A percentile compares a stretch with the other conserved stretches of the same genome.
These are phyloP conservation scores for Meganola albula DNA, from an alignment of 2,888 invertebrate genomes.

Conservation along the genomic window DNA sequence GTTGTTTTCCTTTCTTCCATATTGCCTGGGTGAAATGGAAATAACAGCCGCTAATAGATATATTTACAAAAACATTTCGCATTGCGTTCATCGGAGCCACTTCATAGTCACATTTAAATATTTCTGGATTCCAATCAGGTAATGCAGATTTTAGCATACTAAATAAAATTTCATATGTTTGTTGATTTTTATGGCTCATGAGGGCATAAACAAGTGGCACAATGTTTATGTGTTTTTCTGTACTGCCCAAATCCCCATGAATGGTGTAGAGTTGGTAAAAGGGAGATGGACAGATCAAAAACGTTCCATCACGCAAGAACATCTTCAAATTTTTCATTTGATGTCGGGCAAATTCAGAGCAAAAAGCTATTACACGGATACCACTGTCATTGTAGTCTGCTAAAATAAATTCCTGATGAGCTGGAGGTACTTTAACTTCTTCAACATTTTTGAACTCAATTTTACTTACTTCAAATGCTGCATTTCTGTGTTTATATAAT, in stretches of 20 bases:
- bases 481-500: conserved; percentile 17
- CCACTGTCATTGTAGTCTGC: conserved; percentile 14
- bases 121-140: conserved; percentile 19
- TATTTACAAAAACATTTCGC: conserved; percentile 10
- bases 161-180: conserved; percentile 13
- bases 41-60: conserved; percentile 10
- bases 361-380: conserved; percentile 13
- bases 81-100: conserved; percentile 13
- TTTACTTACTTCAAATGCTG: conserved; percentile 13
- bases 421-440: conserved; percentile 13
- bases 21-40: conserved; percentile 11
- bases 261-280: conserved; percentile 16
- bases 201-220: conserved; percentile 17
- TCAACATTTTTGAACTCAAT: conserved; percentile 12
- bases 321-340: conserved; percentile 9
- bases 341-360: conserved; percentile 9
- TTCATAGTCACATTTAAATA: conserved; percentile 17
- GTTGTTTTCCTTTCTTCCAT: conserved; percentile 11
- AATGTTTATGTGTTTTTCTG: conserved; percentile 14
- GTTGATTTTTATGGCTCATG: conserved; percentile 12
- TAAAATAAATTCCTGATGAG: conserved; percentile 12
- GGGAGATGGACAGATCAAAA: conserved; percentile 13
- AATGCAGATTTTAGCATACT: conserved; percentile 14
- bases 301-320: conserved; percentile 12
- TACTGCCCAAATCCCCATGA: conserved; percentile 18